Percentiles rank a stretch among this genome's conserved stretches.
Evolutionary conservation across 2,113 vertebrate genomes (phyloP).

Genomic region (Macrotus californicus): DNA sequence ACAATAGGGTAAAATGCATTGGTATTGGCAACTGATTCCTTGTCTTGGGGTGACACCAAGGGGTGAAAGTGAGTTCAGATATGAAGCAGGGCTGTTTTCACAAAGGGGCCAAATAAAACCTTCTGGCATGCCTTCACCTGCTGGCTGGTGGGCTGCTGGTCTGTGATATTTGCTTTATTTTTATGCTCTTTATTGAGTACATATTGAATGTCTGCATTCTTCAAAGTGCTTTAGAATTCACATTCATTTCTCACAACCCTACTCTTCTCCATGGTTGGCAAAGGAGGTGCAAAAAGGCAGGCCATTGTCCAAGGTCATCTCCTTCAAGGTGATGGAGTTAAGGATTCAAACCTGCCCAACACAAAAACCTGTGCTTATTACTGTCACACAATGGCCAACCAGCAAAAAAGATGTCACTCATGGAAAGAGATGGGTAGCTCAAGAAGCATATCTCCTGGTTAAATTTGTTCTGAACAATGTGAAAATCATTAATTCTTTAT

Average conservation of each 20-base stretch:
- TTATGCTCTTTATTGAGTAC: neutral
- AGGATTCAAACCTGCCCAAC: neutral
- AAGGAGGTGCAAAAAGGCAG: neutral
- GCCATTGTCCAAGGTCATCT: neutral
- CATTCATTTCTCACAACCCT: neutral
- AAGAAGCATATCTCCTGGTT: neutral
- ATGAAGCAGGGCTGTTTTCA: neutral
- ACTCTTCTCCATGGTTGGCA: neutral
- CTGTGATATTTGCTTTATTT: neutral
- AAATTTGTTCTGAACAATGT: neutral
- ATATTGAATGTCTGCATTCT: neutral
- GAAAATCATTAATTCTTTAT: neutral
- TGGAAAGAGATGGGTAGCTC: neutral
- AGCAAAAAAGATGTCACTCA: neutral
- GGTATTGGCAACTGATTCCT: neutral
- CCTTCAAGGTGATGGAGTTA: neutral
- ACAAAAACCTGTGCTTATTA: neutral
- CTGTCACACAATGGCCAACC: neutral
- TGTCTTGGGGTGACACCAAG: too few relatives aligned
- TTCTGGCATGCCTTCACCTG: too few relatives aligned
- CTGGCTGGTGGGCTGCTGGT: neutral
- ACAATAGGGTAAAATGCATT: neutral
- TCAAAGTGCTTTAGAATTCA: neutral
- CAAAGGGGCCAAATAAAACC: neutral
- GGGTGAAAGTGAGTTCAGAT: neutral